Evolutionary conservation across 2,113 vertebrate species (phyloP), one percentile per base, ranked within the genome.

Genomic region (Malaclemys terrapin): DNA sequence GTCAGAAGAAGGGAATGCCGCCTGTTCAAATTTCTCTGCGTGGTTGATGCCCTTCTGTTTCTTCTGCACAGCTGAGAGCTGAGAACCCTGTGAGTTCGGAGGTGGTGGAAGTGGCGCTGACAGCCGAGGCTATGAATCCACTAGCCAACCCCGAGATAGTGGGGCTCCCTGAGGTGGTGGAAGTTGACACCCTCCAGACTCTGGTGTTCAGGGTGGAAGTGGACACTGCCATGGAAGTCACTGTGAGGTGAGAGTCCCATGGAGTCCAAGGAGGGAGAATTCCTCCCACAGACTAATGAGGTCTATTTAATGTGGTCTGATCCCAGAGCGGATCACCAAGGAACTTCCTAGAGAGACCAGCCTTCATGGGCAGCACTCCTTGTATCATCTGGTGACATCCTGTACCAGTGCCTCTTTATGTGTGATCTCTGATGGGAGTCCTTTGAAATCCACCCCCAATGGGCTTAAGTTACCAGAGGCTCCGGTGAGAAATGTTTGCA

Each of bases 41-140:
- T 45, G n/a, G 38, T 45, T 76, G 38, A 59, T 75, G 50, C 3
- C 10, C 12, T 35, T 50, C 31, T 80, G 8, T 52, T 50, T 31
- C 45, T 80, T 80, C 53, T 83, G 14, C 10, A 24, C 85, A 99
- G 98, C 97, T 98, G 38, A 97, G 95, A 12, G 98, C 98, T 1
- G 95, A 97, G 80, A 99, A 99, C 89, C 98, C 98, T 2, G 97
- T 99, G 87, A 98, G 98, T 93, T 98, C 94, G 47, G 95, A 98
- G 95, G 97, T 91, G n/a, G 80, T 92, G 62, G 95, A 98, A 17
- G 90, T 98, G 86, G 81, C 96, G 49, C 95, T 98, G 42, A 95
- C 76, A 3, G 98, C 97, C 10, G 98, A 98, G 65, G 94, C 96
- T 56, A 88, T 95, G 90, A 89, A n/a, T 5, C 98, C 97, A 38